Conservation (phyloP, 2,113 vertebrate genomes). For the Opisthocomus hoazin region DNA sequence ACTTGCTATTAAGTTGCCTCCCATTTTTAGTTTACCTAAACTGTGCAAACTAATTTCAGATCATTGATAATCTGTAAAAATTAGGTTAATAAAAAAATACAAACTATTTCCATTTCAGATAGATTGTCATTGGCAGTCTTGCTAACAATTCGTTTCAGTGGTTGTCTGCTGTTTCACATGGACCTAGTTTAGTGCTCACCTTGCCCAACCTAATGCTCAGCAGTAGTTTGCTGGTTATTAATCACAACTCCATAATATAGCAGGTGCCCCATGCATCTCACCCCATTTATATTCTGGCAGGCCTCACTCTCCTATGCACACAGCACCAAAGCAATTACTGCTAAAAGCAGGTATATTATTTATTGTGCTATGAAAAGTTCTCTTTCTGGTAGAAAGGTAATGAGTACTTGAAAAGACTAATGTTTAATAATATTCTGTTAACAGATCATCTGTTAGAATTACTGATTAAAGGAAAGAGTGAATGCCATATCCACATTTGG, state of each 20-base stretch:
- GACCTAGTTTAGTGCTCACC: not conserved
- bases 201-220: not conserved
- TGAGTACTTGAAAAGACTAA: slow-evolving; percentile 35
- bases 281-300: slow-evolving; percentile 13
- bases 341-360: slow-evolving; percentile 20
- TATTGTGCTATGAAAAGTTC: not conserved
- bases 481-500: not conserved
- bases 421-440: slow-evolving; percentile 33
- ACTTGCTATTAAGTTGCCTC: not conserved
- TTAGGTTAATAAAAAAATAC: not conserved
- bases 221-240: slow-evolving; percentile 2
- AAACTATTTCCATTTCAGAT: not conserved
- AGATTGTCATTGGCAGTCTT: not conserved
- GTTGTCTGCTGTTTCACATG: not conserved
- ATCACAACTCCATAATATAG: not conserved
- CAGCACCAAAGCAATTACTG: slow-evolving; percentile 30
- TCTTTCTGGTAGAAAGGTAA: slow-evolving; percentile 26
- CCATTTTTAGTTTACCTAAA: not conserved
- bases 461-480: not conserved
- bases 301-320: not conserved
- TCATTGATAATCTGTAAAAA: not conserved
- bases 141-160: not conserved
- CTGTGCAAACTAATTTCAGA: not conserved
- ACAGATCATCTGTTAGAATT: not conserved
- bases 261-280: not conserved